Conservation (phyloP, 2,113 vertebrate species). For the Bos taurus region DNA sequence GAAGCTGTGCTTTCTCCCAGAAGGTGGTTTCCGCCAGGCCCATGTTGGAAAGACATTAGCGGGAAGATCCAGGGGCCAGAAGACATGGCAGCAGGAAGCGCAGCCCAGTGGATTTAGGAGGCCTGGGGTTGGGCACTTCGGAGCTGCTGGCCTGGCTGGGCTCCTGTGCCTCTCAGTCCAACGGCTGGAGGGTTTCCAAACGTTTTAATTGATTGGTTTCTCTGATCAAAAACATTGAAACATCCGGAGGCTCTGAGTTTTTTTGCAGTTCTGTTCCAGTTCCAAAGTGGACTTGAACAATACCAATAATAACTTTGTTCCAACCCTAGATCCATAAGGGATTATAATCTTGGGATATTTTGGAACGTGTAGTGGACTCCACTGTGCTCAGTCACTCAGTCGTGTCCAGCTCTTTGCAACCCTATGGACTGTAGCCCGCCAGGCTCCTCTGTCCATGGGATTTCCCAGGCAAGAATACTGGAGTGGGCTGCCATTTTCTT, state of each 20-base stretch:
- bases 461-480: not conserved
- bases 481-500: not conserved
- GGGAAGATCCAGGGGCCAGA: not conserved
- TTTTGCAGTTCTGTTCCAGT: conserved; percentile 53
- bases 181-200: conserved; percentile 17
- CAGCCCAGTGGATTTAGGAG: not conserved
- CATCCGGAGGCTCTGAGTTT: not conserved
- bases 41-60: not conserved
- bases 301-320: conserved; percentile 52
- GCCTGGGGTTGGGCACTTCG: not conserved
- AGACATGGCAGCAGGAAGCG: not conserved
- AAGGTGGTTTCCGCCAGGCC: not conserved
- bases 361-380: conserved; percentile 27
- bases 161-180: not conserved
- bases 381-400: not conserved
- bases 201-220: conserved; percentile 58
- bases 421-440: accelerated
- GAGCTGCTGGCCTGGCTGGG: not conserved
- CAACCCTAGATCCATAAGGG: conserved; percentile 18
- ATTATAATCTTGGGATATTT: conserved; percentile 3
- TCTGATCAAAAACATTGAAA: conserved; percentile 66
- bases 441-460: not conserved
- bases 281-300: conserved; percentile 58
- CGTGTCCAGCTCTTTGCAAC: not conserved
- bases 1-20: not conserved